Conservation (phyloP, 2,113 vertebrate genomes). For the Triplophysa dalaica region DNA sequence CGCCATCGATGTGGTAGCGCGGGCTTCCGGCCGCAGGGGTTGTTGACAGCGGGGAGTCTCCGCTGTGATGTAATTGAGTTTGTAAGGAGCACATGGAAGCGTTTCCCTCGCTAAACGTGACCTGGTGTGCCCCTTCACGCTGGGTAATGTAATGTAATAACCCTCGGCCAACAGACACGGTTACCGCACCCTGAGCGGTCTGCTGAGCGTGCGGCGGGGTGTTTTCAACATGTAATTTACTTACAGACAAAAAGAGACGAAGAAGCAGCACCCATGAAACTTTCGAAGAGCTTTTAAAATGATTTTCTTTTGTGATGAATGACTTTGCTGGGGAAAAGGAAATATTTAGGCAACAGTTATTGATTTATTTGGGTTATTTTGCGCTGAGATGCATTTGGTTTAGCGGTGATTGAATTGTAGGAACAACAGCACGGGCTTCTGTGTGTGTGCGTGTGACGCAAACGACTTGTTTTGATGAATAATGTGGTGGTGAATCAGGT, state of each 20-base stretch:
- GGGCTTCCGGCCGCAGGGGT: neutral
- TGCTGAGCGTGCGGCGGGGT: neutral
- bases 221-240: constrained; percentile 16
- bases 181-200: neutral
- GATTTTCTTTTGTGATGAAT: neutral
- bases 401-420: constrained; percentile 52
- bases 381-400: constrained; percentile 7
- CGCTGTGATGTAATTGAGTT: constrained; percentile 59
- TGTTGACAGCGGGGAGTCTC: constrained; percentile 32
- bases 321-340: neutral
- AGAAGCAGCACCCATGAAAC: neutral
- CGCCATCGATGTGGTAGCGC: constrained; percentile 18
- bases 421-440: constrained; percentile 8
- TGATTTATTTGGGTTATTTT: constrained; percentile 27
- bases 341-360: neutral
- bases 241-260: neutral
- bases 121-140: constrained; percentile 10
- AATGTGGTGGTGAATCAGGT: constrained; percentile 31
- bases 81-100: constrained; percentile 22
- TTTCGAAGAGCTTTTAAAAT: neutral
- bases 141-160: constrained; percentile 26
- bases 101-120: constrained; percentile 9
- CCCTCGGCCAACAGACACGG: neutral
- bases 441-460: constrained; percentile 23
- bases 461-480: constrained; percentile 30